phyloP scores from a whole-genome alignment of 2,888 invertebrate species.

The Drosophila longiperda region DNA sequence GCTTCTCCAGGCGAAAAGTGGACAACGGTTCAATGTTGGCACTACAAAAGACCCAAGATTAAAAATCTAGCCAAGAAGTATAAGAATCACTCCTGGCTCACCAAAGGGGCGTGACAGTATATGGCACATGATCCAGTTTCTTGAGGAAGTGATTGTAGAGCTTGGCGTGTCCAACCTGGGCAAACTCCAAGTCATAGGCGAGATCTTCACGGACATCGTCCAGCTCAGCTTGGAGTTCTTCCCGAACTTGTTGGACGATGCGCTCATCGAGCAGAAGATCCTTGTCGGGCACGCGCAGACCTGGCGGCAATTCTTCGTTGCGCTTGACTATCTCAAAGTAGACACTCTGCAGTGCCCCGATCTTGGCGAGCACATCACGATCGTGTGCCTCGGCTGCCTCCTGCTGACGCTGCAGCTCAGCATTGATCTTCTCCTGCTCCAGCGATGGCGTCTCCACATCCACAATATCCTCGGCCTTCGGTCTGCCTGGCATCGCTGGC shows the following conservation, averaged over 20 bases:
- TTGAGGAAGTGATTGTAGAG: slow-evolving; percentile 89
- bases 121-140: slow-evolving; percentile 88
- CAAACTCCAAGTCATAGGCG: slow-evolving; percentile 90
- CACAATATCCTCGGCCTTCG: slow-evolving; percentile 69
- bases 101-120: slow-evolving; percentile 87
- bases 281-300: slow-evolving; percentile 87
- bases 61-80: background rate
- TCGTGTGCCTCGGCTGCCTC: slow-evolving; percentile 86
- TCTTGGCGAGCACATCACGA: slow-evolving; percentile 86
- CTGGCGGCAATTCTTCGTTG: slow-evolving; percentile 87
- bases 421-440: slow-evolving; percentile 90
- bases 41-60: slow-evolving; percentile 23
- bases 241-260: slow-evolving; percentile 88
- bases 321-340: slow-evolving; percentile 86
- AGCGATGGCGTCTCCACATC: slow-evolving; percentile 80
- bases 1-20: slow-evolving; percentile 87
- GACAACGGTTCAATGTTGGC: slow-evolving; percentile 85
- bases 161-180: slow-evolving; percentile 87
- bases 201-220: slow-evolving; percentile 88
- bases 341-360: slow-evolving; percentile 87
- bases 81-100: slow-evolving; percentile 57
- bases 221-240: slow-evolving; percentile 87
- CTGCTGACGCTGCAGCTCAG: slow-evolving; percentile 86
- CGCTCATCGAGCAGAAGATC: slow-evolving; percentile 89
- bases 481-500: slow-evolving; percentile 39